Base-by-base conservation (phyloP, 2,113 vertebrate species). In the Chascanopsetta lugubris region DNA sequence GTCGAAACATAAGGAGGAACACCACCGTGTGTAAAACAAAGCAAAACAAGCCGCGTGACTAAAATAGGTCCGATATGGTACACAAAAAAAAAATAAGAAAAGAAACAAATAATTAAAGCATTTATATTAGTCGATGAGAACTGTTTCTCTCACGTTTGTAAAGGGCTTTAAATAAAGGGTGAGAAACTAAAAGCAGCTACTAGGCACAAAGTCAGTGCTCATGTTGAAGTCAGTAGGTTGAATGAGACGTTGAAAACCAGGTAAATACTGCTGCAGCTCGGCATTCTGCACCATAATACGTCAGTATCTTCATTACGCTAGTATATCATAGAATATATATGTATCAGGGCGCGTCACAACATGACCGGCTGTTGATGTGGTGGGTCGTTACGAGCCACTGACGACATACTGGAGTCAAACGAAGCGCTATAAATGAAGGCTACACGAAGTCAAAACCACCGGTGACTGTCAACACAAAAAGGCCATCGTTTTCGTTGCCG, bases 81-180 rank as follows among this genome's bases (percentile, higher is more conserved):
- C 17, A 6, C 29, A 49, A 68, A 21, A 48, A 43, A 45, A 34
- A 50, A 64, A 38, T 13, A 6, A 38, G 34, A 15, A n/a, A 7
- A 43, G n/a, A 30, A 13, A 1, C 12, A 51, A 45, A n/a, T 61
- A 42, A 53, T 25, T 29, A 15, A 56, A 48, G 21, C 53, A 6
- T 55, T 34, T 29, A 50, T 32, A 49, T 54, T 13, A 45, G 34
- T 10, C 60, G 43, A 46, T 4, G 51, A 43, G 43, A 13, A 25
- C 45, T 34, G 3, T 24, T 47, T 63, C 50, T 11, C 47, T 17
- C 6, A 4, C 13, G 17, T 42, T 42, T n/a, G 66, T 47, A 70
- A 45, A 61, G 12, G 59, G 30, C n/a, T 11, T 53, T 82, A 58
- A 76, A 72, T 75, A 73, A 83, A 72, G 8, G 48, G 26, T 60